Evolutionary conservation across 2,888 invertebrate genomes (phyloP), one percentile per base, ranked within the genome.

Genomic region (Calameuta idolon): DNA sequence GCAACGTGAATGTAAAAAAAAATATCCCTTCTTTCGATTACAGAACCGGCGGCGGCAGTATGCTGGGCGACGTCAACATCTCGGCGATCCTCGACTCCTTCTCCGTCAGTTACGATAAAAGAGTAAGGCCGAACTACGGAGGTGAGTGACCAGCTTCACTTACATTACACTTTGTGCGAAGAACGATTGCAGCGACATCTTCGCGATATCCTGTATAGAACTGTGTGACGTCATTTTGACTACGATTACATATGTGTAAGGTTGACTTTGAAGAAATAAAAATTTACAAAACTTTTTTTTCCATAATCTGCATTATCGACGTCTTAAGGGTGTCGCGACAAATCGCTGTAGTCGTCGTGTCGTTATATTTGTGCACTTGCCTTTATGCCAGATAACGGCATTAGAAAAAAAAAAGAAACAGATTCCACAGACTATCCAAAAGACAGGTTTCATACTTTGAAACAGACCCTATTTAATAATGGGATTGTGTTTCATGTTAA

Each of bases 101-200:
- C 94, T 97, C 97, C 93, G 96, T 97, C 93, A 98, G 97, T 93
- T 98, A 98, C 93, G 98, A 99, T 95, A 99, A 98, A 96, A 96
- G 98, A 96, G 97, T 99, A 95, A 97, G 98, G 94, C 98, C 98
- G 92, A 98, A 98, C 94, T 98, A 98, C 94, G 98, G 98, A 96
- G 98, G 98, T 98, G 94, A 95, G 96, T 92, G 86, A 80, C 82
- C 69, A 69, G 76, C 82, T 71, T 71, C 33, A 12, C 71, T 71
- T 55, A 15, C 9, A 23, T 55, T 55, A 9, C 23, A 55, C 55
- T 55, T 55, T 23, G 23, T 55, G 55, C 55, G 23, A 2, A 23
- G 9, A 55, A 55, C 55, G 55, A 55, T 55, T 23, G 55, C 23
- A 55, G 55, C 23, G 55, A 55, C 55, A 55, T 55, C 55, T 55